Conservation (phyloP, 2,113 vertebrate species). For the Alectura lathami region DNA sequence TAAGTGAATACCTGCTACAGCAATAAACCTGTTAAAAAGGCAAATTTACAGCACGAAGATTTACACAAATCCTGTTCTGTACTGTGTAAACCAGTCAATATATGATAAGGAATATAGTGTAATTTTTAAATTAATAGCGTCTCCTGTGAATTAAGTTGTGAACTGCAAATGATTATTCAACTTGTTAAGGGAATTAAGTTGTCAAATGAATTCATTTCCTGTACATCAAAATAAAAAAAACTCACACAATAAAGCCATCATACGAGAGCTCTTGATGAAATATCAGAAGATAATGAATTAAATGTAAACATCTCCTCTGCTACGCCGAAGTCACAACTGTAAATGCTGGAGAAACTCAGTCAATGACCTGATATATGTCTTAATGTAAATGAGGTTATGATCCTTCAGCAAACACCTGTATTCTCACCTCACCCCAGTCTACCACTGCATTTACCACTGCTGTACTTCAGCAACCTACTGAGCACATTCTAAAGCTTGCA, state of each 20-base stretch:
- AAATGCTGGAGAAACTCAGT: background rate
- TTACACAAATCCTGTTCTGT: slow-evolving; percentile 50
- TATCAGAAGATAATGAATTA: background rate
- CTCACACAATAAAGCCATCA: background rate
- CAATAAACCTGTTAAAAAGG: slow-evolving; percentile 39
- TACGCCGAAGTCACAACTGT: background rate
- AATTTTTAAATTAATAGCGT: slow-evolving; percentile 64
- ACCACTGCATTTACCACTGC: background rate
- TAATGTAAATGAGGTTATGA: background rate
- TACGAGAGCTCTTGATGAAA: slow-evolving; percentile 13
- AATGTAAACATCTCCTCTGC: background rate
- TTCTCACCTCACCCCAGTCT: background rate
- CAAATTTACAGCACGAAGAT: slow-evolving; percentile 51
- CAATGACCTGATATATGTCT: background rate
- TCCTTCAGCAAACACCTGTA: background rate
- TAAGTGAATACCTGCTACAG: slow-evolving; percentile 49
- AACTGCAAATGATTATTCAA: slow-evolving; percentile 66
- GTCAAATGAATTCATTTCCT: slow-evolving; percentile 59
- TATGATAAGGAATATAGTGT: slow-evolving; percentile 50
- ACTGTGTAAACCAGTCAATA: slow-evolving; percentile 38
- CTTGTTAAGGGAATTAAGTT: slow-evolving; percentile 68
- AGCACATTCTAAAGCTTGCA: background rate
- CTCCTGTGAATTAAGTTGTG: slow-evolving; percentile 41
- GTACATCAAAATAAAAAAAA: slow-evolving; percentile 31
- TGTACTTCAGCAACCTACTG: background rate